Evolutionary conservation across 2,113 vertebrate species (phyloP).

Genomic region (Eubucco bourcierii): DNA sequence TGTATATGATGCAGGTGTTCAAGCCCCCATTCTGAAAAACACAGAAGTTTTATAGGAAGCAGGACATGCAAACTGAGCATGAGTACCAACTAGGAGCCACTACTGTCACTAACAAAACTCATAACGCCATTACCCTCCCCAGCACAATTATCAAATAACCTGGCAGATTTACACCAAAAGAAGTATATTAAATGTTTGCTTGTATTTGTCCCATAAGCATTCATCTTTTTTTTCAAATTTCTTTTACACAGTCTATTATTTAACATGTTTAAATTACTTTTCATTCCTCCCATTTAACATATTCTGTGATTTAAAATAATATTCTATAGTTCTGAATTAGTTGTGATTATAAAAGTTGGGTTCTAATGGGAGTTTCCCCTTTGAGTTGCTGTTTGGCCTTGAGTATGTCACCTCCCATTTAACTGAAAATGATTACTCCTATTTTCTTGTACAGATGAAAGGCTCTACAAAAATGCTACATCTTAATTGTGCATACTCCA

Average conservation of each 20-base stretch:
- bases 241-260: background rate
- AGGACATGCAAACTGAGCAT: background rate
- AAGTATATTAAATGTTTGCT: background rate
- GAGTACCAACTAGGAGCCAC: background rate
- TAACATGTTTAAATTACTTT: background rate
- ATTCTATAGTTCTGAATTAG: background rate
- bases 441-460: slow-evolving; percentile 1
- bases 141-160: background rate
- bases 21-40: background rate
- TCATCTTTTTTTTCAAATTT: background rate
- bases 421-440: background rate
- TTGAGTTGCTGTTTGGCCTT: background rate
- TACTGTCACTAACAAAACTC: background rate
- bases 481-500: background rate
- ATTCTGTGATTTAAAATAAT: background rate
- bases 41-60: background rate
- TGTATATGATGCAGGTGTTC: background rate
- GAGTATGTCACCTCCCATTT: background rate
- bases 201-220: background rate
- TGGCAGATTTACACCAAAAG: background rate
- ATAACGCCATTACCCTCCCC: background rate
- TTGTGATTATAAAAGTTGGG: background rate
- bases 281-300: background rate
- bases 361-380: background rate
- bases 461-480: background rate